Conservation (phyloP, 2,797 vertebrate genomes). For the Rhinogobio ventralis region DNA sequence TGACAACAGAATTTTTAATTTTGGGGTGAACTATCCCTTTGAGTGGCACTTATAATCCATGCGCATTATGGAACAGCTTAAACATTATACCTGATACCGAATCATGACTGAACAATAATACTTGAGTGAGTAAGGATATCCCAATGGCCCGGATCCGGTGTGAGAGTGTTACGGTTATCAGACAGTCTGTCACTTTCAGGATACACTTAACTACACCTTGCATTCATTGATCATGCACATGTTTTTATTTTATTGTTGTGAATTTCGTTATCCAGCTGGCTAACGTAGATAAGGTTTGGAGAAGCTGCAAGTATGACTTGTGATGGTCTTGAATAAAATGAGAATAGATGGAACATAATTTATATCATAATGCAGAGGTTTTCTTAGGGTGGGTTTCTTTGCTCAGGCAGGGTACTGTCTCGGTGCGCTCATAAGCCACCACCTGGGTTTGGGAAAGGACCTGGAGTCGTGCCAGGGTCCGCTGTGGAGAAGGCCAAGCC, state of each 20-base stretch:
- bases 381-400: constrained; percentile 21
- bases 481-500: background rate
- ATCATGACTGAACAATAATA: background rate
- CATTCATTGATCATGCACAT: background rate
- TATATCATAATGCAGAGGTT: background rate
- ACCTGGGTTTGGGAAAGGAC: constrained; percentile 50
- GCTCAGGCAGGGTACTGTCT: background rate
- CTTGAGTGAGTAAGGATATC: background rate
- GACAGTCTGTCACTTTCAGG: background rate
- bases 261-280: background rate
- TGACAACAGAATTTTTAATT: no score
- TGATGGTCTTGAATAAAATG: background rate
- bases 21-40: no score
- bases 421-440: constrained; percentile 26
- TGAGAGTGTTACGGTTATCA: background rate
- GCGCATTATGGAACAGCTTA: background rate
- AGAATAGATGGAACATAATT: background rate
- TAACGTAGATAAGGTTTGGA: background rate
- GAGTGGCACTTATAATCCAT: background rate
- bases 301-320: background rate
- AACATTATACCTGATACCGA: background rate
- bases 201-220: constrained; percentile 2
- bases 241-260: background rate
- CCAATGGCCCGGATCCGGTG: background rate
- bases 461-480: constrained; percentile 22